Base-by-base conservation (phyloP, 37 sponge, comb jelly and placozoan species). In the Petrosia ficiformis region DNA sequence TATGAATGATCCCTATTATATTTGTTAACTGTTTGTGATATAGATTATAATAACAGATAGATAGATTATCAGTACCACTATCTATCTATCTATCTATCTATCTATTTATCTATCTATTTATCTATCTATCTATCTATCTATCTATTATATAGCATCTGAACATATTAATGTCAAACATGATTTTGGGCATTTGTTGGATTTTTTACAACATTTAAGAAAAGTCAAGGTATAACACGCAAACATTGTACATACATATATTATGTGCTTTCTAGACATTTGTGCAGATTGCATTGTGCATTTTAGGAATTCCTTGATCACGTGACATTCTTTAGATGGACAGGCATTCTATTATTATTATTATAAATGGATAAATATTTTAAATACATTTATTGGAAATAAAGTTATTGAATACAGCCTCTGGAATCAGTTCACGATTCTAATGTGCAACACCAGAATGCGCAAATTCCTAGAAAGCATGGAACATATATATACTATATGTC, bases 171-270 rank as follows among this genome's bases (percentile, higher is more conserved):
- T 78, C 72, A 80, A 44, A 30, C 65, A 76, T 59, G 93, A 87
- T 41, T 77, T 92, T 67, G 88, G 80, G n/a, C 80, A 92, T 59
- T 71, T 92, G 25, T 68, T 85, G 25, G 93, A 92, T 48, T 92
- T 87, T 64, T 32, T 92, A 30, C 77, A 84, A 59, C 72, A 80
- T 34, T 80, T 92, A 0, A 61, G 77, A 36, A 84, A 78, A 60
- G 24, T 92, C 26, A 92, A 92, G 75, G 88, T 92, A 48, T n/a
- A n/a, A n/a, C 54, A 14, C 14, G 54, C 8, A 14, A 14, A 48
- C 54, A 48, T 48, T 48, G 8, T 48, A 48, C 54, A 19, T 19
- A 19, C 14, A 48, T 48, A 19, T 48, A 19, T 48, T 19, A 48
- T 14, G 8, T 19, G 14, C 54, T 48, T 14, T 48, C 54, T 48